phyloP scores from a whole-genome alignment of 2,888 invertebrate species.

The Deroplatys truncata region DNA sequence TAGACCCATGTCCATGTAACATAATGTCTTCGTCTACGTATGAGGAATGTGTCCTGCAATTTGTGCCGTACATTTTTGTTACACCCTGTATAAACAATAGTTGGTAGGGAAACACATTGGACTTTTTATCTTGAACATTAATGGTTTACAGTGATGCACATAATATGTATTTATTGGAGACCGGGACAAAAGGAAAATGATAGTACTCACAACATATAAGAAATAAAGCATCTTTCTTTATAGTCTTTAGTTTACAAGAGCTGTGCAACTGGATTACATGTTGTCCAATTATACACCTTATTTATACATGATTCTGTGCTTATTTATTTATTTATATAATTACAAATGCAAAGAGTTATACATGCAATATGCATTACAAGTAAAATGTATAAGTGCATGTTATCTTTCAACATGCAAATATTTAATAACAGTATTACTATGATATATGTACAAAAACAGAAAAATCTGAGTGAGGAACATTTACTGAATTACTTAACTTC shows the following conservation, averaged over 20 bases:
- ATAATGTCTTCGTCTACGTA: no score
- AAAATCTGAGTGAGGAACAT: background rate
- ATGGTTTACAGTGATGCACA: no score
- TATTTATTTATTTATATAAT: background rate
- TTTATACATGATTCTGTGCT: background rate
- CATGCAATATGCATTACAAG: background rate
- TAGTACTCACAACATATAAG: background rate
- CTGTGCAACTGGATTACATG: background rate
- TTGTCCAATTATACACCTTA: background rate
- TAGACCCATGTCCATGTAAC: no score
- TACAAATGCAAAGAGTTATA: background rate
- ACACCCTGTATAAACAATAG: no score
- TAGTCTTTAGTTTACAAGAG: background rate
- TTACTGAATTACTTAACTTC: background rate
- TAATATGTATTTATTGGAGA: no score
- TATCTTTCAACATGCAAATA: background rate
- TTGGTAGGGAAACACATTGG: no score
- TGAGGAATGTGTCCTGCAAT: no score
- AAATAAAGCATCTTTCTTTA: background rate
- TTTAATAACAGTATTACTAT: background rate
- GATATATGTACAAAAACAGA: background rate
- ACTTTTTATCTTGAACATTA: no score
- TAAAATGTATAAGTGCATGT: background rate
- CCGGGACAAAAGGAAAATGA: background rate
- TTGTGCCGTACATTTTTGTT: no score